These are phyloP conservation scores for Pipistrellus nathusii DNA, from an alignment of 2,797 vertebrate species.

Conservation along the genomic window DNA sequence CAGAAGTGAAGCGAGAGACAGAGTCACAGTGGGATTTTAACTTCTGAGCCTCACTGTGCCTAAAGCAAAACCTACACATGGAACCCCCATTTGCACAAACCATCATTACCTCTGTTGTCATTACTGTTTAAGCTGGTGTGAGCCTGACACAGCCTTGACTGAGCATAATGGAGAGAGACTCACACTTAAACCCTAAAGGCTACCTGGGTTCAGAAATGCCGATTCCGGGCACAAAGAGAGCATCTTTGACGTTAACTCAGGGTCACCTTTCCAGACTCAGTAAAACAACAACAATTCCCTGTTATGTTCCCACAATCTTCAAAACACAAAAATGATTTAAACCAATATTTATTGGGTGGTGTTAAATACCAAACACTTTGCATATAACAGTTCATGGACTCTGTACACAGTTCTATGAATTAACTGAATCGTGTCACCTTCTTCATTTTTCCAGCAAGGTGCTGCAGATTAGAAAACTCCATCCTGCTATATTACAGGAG, in stretches of 20 bases:
- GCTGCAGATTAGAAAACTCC: background rate
- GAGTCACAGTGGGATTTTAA: background rate
- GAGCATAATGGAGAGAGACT: fast-evolving
- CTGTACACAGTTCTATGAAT: background rate
- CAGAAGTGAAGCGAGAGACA: background rate
- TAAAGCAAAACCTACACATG: background rate
- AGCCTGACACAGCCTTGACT: background rate
- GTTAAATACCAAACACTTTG: background rate
- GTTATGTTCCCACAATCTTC: background rate
- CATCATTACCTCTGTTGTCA: background rate
- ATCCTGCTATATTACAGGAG: background rate
- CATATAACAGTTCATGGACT: background rate
- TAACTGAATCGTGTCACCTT: background rate
- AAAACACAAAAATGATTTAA: background rate
- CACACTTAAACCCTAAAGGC: background rate
- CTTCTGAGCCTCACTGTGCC: background rate
- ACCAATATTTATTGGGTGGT: background rate
- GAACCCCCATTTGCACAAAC: background rate
- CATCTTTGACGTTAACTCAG: background rate
- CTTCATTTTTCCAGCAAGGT: background rate
- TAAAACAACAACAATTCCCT: background rate
- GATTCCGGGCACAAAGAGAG: fast-evolving
- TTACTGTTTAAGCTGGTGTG: background rate
- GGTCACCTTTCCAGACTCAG: background rate
- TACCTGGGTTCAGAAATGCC: background rate